phyloP scores from a whole-genome alignment of 2,888 invertebrate species.

The Heliconius ethilla region DNA sequence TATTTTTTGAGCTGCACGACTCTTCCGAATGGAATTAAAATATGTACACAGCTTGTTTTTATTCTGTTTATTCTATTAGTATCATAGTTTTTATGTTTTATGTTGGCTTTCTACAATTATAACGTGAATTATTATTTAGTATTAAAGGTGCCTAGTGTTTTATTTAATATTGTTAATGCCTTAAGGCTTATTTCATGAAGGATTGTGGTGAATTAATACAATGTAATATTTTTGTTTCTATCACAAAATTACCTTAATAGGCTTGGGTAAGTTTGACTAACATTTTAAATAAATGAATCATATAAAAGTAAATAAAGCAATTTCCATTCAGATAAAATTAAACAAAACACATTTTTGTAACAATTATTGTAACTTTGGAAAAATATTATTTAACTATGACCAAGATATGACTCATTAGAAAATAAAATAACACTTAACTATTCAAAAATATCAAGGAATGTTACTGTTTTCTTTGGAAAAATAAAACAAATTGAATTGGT shows the following conservation, averaged over 20 bases:
- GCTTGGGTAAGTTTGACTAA: constrained; percentile 4
- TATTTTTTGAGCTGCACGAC: neutral
- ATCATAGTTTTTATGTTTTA: neutral
- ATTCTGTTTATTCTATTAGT: neutral
- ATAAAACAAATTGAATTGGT: neutral
- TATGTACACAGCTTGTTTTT: neutral
- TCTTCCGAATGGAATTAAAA: neutral
- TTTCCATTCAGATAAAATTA: too few relatives aligned
- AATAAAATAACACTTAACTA: too few relatives aligned
- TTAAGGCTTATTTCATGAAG: neutral
- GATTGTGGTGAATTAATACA: neutral
- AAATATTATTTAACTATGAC: too few relatives aligned
- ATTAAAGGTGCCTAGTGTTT: constrained; percentile 2
- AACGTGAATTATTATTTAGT: neutral
- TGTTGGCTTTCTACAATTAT: neutral
- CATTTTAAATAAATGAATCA: constrained; percentile 35
- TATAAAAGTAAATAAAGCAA: neutral
- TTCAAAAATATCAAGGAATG: neutral
- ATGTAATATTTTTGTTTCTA: constrained; percentile 1
- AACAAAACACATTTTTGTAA: too few relatives aligned
- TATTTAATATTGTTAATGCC: neutral
- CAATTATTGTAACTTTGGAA: too few relatives aligned
- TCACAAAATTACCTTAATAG: neutral
- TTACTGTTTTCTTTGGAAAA: neutral
- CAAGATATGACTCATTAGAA: too few relatives aligned